Conservation (phyloP, 2,888 invertebrate genomes). For the Trichacis sp. region DNA sequence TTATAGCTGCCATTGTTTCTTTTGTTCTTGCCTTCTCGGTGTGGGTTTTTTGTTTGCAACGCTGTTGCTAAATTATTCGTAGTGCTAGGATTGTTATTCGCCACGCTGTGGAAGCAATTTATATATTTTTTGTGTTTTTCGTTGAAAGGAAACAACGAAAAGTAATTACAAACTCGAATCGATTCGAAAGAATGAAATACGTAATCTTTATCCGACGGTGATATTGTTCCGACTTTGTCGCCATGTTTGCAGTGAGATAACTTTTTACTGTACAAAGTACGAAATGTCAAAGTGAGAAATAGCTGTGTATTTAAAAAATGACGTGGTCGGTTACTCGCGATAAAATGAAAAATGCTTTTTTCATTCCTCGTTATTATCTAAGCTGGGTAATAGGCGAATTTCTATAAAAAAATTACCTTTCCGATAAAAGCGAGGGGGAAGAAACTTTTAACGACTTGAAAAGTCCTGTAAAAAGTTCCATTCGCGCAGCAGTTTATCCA, state of each 20-base stretch:
- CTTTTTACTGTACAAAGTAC: too few species aligned
- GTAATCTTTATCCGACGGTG: too few species aligned
- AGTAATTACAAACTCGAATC: constrained; percentile 1
- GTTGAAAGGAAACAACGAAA: background rate
- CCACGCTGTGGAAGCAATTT: background rate
- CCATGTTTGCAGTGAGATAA: too few species aligned
- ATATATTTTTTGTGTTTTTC: background rate
- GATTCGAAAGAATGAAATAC: background rate
- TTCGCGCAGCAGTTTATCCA: background rate
- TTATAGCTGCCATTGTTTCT: constrained; percentile 1
- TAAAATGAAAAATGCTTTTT: too few species aligned
- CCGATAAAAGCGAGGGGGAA: background rate
- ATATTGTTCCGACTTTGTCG: too few species aligned
- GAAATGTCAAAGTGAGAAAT: too few species aligned
- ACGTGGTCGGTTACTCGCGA: too few species aligned
- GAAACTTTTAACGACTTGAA: background rate
- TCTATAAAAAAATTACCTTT: background rate
- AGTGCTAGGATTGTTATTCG: background rate
- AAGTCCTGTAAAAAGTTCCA: background rate
- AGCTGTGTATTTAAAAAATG: too few species aligned
- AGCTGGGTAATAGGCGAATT: background rate
- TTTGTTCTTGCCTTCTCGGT: background rate
- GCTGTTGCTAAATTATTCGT: background rate
- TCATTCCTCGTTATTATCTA: background rate
- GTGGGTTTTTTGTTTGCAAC: background rate